These are phyloP conservation scores for Epinotia ramella DNA, from an alignment of 2,888 invertebrate species.

Conservation along the genomic window DNA sequence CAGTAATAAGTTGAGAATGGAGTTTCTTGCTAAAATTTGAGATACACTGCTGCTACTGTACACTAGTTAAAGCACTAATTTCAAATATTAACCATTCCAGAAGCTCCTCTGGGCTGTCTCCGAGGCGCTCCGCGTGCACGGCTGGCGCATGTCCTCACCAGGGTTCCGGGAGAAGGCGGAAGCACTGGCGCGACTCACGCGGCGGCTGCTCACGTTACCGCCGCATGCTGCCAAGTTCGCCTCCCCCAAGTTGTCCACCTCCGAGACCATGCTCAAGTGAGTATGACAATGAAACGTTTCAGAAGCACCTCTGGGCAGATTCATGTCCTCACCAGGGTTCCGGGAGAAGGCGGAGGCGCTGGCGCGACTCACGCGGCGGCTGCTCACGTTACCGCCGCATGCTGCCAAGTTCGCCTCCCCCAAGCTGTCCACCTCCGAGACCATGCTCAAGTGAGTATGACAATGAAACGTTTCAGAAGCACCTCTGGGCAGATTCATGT, in stretches of 20 bases:
- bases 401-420: conserved; percentile 57
- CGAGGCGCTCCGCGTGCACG: conserved; percentile 89
- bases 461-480: conserved; percentile 83
- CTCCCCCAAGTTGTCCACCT: conserved; percentile 86
- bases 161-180: conserved; percentile 90
- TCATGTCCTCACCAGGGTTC: conserved; percentile 86
- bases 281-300: conserved; percentile 49
- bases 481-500: conserved; percentile 91
- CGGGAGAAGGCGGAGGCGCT: neutral
- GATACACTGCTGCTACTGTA: neutral
- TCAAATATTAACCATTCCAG: conserved; percentile 64
- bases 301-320: conserved; percentile 94
- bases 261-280: conserved; percentile 89
- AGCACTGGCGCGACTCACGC: conserved; percentile 87
- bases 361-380: neutral
- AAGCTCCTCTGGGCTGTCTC: conserved; percentile 94
- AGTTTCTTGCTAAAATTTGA: too few species aligned
- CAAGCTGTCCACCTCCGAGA: conserved; percentile 88
- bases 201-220: conserved; percentile 82
- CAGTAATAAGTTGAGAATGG: too few species aligned
- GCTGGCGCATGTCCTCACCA: conserved; percentile 88
- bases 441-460: conserved; percentile 86
- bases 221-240: conserved; percentile 72
- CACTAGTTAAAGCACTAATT: neutral
- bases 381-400: neutral